Conservation (phyloP, 2,797 vertebrate genomes). For the Cynodonichthys magdalenae region DNA sequence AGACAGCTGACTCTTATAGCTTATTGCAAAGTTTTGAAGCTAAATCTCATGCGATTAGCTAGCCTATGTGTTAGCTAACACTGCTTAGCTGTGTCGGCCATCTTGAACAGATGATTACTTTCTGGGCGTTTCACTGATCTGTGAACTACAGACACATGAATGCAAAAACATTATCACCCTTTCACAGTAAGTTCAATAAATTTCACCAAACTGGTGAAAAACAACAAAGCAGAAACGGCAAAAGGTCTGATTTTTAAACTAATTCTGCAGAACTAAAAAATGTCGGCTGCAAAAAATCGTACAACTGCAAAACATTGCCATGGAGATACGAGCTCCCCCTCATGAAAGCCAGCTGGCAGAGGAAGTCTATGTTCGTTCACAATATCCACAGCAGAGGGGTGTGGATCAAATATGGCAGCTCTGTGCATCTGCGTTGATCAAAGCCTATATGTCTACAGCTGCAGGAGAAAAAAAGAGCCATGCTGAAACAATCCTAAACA, state of each 20-base stretch:
- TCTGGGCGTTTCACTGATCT: too few species aligned
- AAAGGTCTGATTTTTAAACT: conserved; percentile 30
- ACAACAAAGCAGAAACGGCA: background rate
- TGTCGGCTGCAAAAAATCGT: conserved; percentile 52
- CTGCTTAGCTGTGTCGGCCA: too few species aligned
- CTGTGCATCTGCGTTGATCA: conserved; percentile 66
- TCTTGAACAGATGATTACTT: too few species aligned
- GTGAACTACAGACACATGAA: too few species aligned
- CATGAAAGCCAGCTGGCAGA: conserved; percentile 69
- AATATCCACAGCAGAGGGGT: conserved; percentile 69
- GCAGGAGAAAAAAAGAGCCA: conserved; percentile 14
- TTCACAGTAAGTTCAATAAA: background rate
- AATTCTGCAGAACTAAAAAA: conserved; percentile 50
- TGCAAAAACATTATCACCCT: too few species aligned
- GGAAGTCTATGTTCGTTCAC: conserved; percentile 67
- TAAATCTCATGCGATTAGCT: too few species aligned
- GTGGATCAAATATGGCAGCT: conserved; percentile 68
- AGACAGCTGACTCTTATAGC: too few species aligned
- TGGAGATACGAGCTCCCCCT: conserved; percentile 65
- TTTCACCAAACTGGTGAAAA: background rate
- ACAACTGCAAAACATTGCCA: conserved; percentile 60
- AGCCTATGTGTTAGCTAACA: too few species aligned
- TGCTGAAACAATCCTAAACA: conserved; percentile 50
- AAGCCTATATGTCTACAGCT: conserved; percentile 64
- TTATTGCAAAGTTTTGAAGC: too few species aligned